phyloP scores from a whole-genome alignment of 2,113 vertebrate genomes.

The Prunella himalayana region DNA sequence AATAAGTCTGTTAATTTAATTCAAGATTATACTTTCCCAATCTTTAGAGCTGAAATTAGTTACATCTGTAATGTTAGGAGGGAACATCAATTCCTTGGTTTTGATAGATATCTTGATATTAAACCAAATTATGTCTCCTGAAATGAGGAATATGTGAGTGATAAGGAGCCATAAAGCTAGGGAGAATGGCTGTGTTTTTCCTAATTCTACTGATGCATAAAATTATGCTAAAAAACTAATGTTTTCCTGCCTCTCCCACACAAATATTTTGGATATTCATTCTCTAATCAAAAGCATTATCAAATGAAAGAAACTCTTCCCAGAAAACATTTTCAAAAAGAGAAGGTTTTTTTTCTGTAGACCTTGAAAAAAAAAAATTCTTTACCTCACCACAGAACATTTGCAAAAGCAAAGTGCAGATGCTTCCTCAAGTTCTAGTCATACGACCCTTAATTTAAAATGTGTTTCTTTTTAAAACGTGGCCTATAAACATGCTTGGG shows the following conservation, averaged over 20 bases:
- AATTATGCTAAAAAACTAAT: background rate
- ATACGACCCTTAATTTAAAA: constrained; percentile 7
- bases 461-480: constrained; percentile 13
- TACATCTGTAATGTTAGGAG: background rate
- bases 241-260: background rate
- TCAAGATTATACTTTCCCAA: background rate
- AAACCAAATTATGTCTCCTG: background rate
- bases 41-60: background rate
- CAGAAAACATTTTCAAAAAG: background rate
- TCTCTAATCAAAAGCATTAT: constrained; percentile 17
- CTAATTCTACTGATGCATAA: background rate
- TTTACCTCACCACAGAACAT: background rate
- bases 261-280: background rate
- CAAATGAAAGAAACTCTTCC: background rate
- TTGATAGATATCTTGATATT: background rate
- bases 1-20: background rate
- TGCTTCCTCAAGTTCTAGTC: constrained; percentile 2
- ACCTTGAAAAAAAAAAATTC: background rate
- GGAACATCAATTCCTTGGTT: background rate
- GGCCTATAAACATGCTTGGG: background rate
- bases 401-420: constrained; percentile 36
- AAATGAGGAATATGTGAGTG: background rate
- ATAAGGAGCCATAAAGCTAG: background rate
- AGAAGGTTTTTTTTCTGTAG: background rate
- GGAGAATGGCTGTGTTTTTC: background rate